Evolutionary conservation across 1,140 invertebrate species (phyloP), one percentile per base, ranked within the genome.

Genomic region (Cydia strobilella): DNA sequence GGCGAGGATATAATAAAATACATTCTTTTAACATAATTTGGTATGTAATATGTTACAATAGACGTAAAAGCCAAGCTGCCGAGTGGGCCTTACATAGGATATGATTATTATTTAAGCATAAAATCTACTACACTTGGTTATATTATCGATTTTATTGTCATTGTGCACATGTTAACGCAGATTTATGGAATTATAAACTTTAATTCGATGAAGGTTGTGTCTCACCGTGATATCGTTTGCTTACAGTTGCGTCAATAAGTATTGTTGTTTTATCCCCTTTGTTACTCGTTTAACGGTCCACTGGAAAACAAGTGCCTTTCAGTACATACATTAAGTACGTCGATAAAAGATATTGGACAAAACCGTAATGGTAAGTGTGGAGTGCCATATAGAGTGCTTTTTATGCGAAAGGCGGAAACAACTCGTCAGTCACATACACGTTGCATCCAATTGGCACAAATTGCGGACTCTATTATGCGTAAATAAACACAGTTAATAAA

Each of bases 151-250:
- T 18, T 69, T 69, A 69, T 69, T 42, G n/a, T 35, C 65, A 69
- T 69, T 69, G 65, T 69, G 65, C 65, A 35, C 65, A 69, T 69
- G 65, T 69, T 39, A 31, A 27, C 15, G 15, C 10, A 39, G 31
- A 69, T 35, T 69, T 69, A 69, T 69, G 35, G 35, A 69, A 42
- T 69, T 69, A 35, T 69, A n/a, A 18, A 69, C 65, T 69, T 69
- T 69, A 39, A 69, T 69, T 10, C 65, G 65, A 18, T 42, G 27
- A 42, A 69, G 65, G 65, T 15, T 18, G 65, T 35, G 65, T 35
- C n/a, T 69, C 31, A 69, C 65, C 35, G 42, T 69, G 65, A 42
- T 69, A 69, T 35, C 1, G 31, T 42, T 66, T 69, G 65, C 65
- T 31, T 69, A 59, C 54, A 31, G 9, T 39, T 69, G n/a, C 65